Percentiles rank a stretch among this genome's conserved stretches.
Conservation (phyloP, 2,888 invertebrate species). For the Anorthoa munda region DNA sequence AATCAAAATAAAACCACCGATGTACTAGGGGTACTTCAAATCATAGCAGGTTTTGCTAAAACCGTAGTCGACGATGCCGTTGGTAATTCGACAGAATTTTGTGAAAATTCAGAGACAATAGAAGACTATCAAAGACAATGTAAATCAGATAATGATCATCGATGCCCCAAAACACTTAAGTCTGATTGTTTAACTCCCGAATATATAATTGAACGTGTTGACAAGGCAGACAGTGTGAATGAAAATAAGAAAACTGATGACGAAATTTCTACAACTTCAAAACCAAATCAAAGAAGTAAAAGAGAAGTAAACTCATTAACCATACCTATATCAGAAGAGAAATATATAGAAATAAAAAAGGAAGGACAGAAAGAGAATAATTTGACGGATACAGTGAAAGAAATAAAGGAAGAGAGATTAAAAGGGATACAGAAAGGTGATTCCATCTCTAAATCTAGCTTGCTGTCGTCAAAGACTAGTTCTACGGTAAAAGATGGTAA, state of each 20-base stretch:
- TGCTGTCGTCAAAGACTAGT: background rate
- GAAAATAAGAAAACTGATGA: background rate
- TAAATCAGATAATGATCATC: constrained; percentile 17
- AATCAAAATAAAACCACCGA: constrained; percentile 57
- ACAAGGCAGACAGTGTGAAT: background rate
- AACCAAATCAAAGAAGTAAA: constrained; percentile 22
- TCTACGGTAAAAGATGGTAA: background rate
- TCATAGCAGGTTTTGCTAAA: constrained; percentile 71
- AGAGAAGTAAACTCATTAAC: background rate
- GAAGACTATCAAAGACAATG: constrained; percentile 68
- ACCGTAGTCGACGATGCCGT: constrained; percentile 71
- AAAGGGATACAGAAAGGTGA: background rate
- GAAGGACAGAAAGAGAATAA: background rate
- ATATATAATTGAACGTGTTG: constrained; percentile 69
- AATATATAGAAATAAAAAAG: background rate
- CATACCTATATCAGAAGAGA: background rate
- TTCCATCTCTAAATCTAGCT: background rate
- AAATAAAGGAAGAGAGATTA: background rate
- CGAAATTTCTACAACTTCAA: background rate
- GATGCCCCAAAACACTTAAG: constrained; percentile 73
- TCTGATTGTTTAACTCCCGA: constrained; percentile 69
- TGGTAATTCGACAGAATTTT: constrained; percentile 77
- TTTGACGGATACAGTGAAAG: constrained; percentile 4
- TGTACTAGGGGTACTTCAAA: constrained; percentile 72
- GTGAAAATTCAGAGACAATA: constrained; percentile 69